Evolutionary conservation across 1,140 invertebrate species (phyloP).

Genomic region (Drosophila athabasca): DNA sequence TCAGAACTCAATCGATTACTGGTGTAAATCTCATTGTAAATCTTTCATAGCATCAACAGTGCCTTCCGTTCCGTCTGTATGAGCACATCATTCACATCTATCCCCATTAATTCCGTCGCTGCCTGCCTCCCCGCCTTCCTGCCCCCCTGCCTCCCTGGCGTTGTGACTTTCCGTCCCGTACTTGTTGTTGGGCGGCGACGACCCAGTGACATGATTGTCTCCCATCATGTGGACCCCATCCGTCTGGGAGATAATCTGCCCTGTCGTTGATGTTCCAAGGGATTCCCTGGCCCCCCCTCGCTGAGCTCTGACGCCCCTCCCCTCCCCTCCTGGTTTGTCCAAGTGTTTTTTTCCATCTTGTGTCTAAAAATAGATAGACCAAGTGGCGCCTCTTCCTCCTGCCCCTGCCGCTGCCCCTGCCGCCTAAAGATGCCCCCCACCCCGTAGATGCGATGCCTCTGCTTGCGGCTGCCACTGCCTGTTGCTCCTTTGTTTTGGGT

Average conservation of each 20-base stretch:
- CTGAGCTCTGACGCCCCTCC: not conserved
- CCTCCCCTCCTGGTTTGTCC: not conserved
- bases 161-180: constrained; percentile 3
- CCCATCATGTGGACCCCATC: constrained; percentile 24
- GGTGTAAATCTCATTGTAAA: too few relatives aligned
- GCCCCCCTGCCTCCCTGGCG: not conserved
- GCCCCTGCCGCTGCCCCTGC: too few relatives aligned
- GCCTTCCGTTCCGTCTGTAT: too few relatives aligned
- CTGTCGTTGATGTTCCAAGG: constrained; percentile 12
- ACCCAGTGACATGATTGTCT: constrained; percentile 54
- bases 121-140: too few relatives aligned
- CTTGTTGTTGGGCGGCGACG: not conserved
- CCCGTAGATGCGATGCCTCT: too few relatives aligned
- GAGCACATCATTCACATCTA: too few relatives aligned
- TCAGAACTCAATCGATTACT: too few relatives aligned
- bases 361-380: constrained; percentile 43
- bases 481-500: too few relatives aligned
- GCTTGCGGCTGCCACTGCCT: too few relatives aligned
- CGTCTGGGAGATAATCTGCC: constrained; percentile 38
- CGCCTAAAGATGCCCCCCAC: too few relatives aligned
- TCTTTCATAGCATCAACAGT: too few relatives aligned
- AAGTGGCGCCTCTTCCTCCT: constrained; percentile 19
- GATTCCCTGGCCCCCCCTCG: not conserved
- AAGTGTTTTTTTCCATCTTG: constrained; percentile 14
- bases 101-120: too few relatives aligned